phyloP scores from a whole-genome alignment of 2,797 vertebrate genomes.

The Pantherophis vulpinus region DNA sequence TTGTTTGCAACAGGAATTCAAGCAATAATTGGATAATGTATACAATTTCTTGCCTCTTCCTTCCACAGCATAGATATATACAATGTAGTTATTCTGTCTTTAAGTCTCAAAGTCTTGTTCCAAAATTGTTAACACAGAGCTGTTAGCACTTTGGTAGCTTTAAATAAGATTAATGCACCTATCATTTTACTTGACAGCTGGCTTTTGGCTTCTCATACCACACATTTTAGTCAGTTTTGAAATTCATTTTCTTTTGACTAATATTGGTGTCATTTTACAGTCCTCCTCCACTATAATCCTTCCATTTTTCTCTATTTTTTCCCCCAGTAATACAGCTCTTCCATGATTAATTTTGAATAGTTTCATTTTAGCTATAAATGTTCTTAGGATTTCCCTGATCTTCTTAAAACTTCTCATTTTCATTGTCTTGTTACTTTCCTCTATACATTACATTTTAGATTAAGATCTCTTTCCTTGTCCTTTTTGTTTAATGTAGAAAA shows the following conservation, averaged over 20 bases:
- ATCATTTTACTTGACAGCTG: not conserved
- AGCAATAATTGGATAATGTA: not conserved
- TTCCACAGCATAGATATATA: not conserved
- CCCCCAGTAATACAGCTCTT: not conserved
- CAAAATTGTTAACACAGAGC: not conserved
- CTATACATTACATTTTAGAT: not conserved
- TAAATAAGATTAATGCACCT: not conserved
- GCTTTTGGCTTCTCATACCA: not conserved
- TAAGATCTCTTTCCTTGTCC: not conserved
- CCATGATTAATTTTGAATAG: not conserved
- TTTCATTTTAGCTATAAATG: not conserved
- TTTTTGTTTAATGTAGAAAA: not conserved
- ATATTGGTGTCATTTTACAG: not conserved
- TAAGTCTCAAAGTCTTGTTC: not conserved
- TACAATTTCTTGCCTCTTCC: not conserved
- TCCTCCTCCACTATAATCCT: not conserved
- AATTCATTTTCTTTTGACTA: not conserved
- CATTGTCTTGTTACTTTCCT: not conserved
- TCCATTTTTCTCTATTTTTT: not conserved
- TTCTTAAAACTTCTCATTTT: not conserved
- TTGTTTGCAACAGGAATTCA: not conserved
- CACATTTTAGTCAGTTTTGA: not conserved
- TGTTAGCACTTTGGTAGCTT: not conserved
- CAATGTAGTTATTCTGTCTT: not conserved
- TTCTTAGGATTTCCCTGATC: not conserved